Conservation (phyloP, 2,797 vertebrate species). For the Sitta carolinensis region DNA sequence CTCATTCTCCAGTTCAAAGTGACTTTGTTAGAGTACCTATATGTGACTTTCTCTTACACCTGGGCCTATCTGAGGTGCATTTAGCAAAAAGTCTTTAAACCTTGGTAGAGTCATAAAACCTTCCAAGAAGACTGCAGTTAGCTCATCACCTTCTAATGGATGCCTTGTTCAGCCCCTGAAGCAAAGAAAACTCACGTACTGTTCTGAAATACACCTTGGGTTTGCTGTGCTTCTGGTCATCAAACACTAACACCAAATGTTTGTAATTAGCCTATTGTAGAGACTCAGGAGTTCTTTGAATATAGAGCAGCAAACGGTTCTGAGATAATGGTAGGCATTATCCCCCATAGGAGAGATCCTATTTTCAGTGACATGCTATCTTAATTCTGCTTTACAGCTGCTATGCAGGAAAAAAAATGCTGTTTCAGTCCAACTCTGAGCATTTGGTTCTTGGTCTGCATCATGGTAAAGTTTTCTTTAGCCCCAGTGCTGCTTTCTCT, state of each 20-base stretch:
- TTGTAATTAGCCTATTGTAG: conserved; percentile 59
- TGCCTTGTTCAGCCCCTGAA: neutral
- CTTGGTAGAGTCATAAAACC: neutral
- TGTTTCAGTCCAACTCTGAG: neutral
- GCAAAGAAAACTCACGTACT: neutral
- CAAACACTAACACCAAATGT: conserved; percentile 40
- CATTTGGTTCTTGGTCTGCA: neutral
- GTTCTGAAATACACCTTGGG: conserved; percentile 18
- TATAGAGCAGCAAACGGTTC: conserved; percentile 47
- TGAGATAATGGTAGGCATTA: conserved; percentile 41
- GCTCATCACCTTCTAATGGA: conserved; percentile 19
- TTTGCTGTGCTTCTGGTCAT: conserved; percentile 15
- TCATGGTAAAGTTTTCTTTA: neutral
- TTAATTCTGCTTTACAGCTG: conserved; percentile 66
- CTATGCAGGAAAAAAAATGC: neutral
- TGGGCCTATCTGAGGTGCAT: neutral
- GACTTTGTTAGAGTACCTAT: neutral
- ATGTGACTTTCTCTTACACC: neutral
- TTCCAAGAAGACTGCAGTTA: conserved; percentile 1
- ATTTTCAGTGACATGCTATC: conserved; percentile 38
- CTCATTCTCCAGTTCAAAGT: neutral
- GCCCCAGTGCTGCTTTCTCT: neutral
- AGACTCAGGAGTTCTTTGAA: conserved; percentile 30
- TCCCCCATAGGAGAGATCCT: conserved; percentile 2
- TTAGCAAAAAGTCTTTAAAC: neutral